A percentile compares a stretch with the other conserved stretches of the same genome.
Evolutionary conservation across 2,888 invertebrate genomes (phyloP).

Genomic region (Drosophila macrospina): DNA sequence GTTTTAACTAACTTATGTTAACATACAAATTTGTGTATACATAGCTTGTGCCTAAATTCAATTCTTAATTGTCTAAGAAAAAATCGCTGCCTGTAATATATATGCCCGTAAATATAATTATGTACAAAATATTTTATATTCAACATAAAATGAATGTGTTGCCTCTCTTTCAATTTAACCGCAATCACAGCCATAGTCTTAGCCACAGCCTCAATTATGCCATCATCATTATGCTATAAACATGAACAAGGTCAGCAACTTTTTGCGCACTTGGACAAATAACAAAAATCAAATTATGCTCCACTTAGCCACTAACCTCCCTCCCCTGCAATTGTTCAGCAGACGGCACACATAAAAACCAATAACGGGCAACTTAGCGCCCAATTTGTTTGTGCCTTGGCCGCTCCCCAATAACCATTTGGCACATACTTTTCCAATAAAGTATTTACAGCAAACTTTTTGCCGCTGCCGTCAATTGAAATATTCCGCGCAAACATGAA

Average conservation of each 20-base stretch:
- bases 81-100: slow-evolving; percentile 68
- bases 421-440: slow-evolving; percentile 81
- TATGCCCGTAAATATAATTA: slow-evolving; percentile 59
- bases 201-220: slow-evolving; percentile 59
- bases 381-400: slow-evolving; percentile 74
- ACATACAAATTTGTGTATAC: slow-evolving; percentile 63
- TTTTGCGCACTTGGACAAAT: slow-evolving; percentile 50
- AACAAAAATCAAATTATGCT: slow-evolving; percentile 66
- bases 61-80: slow-evolving; percentile 25
- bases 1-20: slow-evolving; percentile 58
- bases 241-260: slow-evolving; percentile 65
- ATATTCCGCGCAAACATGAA: slow-evolving; percentile 61
- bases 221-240: slow-evolving; percentile 66
- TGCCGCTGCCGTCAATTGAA: slow-evolving; percentile 67
- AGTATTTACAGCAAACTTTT: slow-evolving; percentile 71
- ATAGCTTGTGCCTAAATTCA: slow-evolving; percentile 71
- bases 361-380: slow-evolving; percentile 80
- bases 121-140: slow-evolving; percentile 61
- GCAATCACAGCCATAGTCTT: slow-evolving; percentile 21
- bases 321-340: slow-evolving; percentile 8
- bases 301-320: slow-evolving; percentile 13
- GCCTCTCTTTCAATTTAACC: slow-evolving; percentile 47
- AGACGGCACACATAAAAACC: slow-evolving; percentile 63
- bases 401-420: slow-evolving; percentile 73
- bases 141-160: slow-evolving; percentile 42